Conservation (phyloP, 2,888 invertebrate genomes). For the Spatulosminthurus flaviceps region DNA sequence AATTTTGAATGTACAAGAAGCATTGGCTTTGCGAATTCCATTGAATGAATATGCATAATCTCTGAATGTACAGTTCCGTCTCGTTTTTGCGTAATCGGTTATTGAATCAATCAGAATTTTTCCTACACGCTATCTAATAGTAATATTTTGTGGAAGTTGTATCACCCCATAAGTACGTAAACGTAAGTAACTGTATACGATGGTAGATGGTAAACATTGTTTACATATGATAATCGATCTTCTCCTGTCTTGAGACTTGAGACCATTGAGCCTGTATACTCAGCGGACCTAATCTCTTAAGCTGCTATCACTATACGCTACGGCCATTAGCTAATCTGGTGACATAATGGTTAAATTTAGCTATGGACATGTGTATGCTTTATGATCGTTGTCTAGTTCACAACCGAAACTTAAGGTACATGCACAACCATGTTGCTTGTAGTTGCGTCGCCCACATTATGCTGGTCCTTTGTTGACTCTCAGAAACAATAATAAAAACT, state of each 20-base stretch:
- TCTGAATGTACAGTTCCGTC: too few species aligned
- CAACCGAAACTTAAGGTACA: background rate
- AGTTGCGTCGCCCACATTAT: too few species aligned
- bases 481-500: too few species aligned
- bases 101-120: background rate
- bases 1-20: too few species aligned
- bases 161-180: too few species aligned
- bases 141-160: too few species aligned
- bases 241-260: background rate
- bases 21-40: background rate
- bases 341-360: conserved; percentile 38
- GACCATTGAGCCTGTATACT: background rate
- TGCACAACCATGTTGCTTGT: background rate
- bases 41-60: background rate
- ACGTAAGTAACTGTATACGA: too few species aligned
- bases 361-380: background rate
- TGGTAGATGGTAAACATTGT: conserved; percentile 1
- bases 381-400: background rate
- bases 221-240: background rate
- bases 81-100: too few species aligned
- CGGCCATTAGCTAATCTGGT: conserved; percentile 22
- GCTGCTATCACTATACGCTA: background rate
- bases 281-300: conserved; percentile 19
- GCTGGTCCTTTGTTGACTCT: too few species aligned
- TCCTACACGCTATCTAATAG: background rate